These are phyloP conservation scores for Leptoteleia sp. DNA, from an alignment of 1,140 invertebrate genomes.

Conservation along the genomic window DNA sequence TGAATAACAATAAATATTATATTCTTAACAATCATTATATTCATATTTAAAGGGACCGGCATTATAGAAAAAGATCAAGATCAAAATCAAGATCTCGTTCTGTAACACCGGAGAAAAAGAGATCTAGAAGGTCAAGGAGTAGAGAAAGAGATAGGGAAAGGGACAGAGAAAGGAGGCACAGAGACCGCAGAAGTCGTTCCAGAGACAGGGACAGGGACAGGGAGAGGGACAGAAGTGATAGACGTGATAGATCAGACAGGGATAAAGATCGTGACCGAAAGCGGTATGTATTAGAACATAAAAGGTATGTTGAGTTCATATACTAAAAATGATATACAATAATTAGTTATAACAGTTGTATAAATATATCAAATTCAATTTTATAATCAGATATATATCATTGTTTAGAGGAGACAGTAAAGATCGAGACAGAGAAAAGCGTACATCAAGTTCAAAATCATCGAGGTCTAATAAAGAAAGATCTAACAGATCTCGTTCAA, in stretches of 20 bases:
- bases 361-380: background rate
- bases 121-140: slow-evolving; percentile 84
- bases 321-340: no score
- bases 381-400: no score
- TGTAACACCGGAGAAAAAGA: slow-evolving; percentile 83
- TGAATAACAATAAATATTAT: no score
- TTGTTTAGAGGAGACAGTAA: slow-evolving; percentile 81
- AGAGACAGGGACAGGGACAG: slow-evolving; percentile 46
- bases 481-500: slow-evolving; percentile 77
- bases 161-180: slow-evolving; percentile 81
- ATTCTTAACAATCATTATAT: no score
- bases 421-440: slow-evolving; percentile 76
- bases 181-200: slow-evolving; percentile 73
- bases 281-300: slow-evolving; percentile 56
- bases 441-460: slow-evolving; percentile 79
- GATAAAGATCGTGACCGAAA: slow-evolving; percentile 75
- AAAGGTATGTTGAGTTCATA: no score
- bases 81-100: slow-evolving; percentile 81
- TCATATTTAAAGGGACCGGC: no score
- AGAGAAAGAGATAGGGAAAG: slow-evolving; percentile 79
- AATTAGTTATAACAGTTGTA: no score
- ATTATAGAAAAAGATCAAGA: slow-evolving; percentile 77
- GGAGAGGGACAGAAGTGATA: slow-evolving; percentile 38
- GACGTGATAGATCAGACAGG: slow-evolving; percentile 45
- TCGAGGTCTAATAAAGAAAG: slow-evolving; percentile 78